phyloP scores from a whole-genome alignment of 2,888 invertebrate species.

The Chloroclystis v-ata region DNA sequence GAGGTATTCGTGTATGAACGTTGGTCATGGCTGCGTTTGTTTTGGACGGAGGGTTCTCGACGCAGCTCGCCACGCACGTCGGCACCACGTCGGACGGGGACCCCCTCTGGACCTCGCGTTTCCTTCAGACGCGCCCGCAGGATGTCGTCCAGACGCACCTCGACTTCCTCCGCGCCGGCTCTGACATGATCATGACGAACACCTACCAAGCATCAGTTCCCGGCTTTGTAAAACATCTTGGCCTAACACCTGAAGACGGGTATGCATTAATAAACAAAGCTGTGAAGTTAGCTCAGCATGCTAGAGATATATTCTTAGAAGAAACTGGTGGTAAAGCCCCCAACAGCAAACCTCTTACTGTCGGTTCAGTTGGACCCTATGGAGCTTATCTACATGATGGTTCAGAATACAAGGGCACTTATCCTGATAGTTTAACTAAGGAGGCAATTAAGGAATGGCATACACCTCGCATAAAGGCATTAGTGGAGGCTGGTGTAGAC shows the following conservation, averaged over 20 bases:
- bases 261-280: conserved; percentile 83
- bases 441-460: conserved; percentile 89
- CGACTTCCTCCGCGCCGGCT: conserved; percentile 90
- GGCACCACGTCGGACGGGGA: conserved; percentile 86
- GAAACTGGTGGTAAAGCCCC: conserved; percentile 50
- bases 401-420: conserved; percentile 92
- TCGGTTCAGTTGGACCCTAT: conserved; percentile 94
- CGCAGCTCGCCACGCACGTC: conserved; percentile 85
- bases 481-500: conserved; percentile 88
- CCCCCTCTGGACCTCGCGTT: conserved; percentile 92
- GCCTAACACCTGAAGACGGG: conserved; percentile 81
- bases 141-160: conserved; percentile 87
- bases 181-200: conserved; percentile 90
- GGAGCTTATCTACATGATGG: conserved; percentile 92
- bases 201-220: conserved; percentile 91
- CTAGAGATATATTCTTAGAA: conserved; percentile 78
- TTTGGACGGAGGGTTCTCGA: conserved; percentile 87
- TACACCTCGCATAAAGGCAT: conserved; percentile 84
- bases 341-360: conserved; percentile 78
- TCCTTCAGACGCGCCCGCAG: conserved; percentile 85
- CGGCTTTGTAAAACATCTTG: conserved; percentile 85
- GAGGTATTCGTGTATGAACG: too few species aligned
- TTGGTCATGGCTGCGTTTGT: conserved; percentile 50
- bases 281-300: conserved; percentile 84
- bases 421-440: conserved; percentile 79